A percentile compares a stretch with the other conserved stretches of the same genome.
phyloP scores from a whole-genome alignment of 2,113 vertebrate species.

The Malurus cyaneus region DNA sequence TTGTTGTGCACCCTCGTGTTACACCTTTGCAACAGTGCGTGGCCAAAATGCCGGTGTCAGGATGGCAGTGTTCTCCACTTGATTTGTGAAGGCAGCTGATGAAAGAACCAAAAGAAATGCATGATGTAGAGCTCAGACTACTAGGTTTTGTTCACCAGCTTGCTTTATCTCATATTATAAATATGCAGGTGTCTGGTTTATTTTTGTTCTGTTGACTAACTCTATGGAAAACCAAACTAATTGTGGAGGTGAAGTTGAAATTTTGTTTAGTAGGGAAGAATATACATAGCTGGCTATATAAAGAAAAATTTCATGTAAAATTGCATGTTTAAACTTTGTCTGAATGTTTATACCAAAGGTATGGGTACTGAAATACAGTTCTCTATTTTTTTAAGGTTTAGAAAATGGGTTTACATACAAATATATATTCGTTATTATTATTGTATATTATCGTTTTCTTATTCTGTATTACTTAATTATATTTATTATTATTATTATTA shows the following conservation, averaged over 20 bases:
- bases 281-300: neutral
- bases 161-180: neutral
- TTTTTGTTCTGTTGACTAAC: neutral
- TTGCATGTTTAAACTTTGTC: neutral
- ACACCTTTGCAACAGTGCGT: neutral
- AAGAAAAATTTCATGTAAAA: neutral
- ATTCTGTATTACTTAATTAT: too few species aligned
- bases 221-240: neutral
- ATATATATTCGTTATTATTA: too few species aligned
- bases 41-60: neutral
- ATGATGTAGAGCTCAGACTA: neutral
- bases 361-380: neutral
- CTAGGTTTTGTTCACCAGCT: neutral
- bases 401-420: neutral
- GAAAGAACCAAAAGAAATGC: neutral
- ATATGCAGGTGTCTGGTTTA: neutral
- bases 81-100: neutral
- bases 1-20: neutral
- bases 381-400: neutral
- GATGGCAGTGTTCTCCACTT: neutral
- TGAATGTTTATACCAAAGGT: neutral
- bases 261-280: neutral
- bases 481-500: too few species aligned
- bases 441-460: too few species aligned
- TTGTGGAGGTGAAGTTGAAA: neutral